These are phyloP conservation scores for Anhinga anhinga DNA, from an alignment of 2,113 vertebrate species.

Conservation along the genomic window DNA sequence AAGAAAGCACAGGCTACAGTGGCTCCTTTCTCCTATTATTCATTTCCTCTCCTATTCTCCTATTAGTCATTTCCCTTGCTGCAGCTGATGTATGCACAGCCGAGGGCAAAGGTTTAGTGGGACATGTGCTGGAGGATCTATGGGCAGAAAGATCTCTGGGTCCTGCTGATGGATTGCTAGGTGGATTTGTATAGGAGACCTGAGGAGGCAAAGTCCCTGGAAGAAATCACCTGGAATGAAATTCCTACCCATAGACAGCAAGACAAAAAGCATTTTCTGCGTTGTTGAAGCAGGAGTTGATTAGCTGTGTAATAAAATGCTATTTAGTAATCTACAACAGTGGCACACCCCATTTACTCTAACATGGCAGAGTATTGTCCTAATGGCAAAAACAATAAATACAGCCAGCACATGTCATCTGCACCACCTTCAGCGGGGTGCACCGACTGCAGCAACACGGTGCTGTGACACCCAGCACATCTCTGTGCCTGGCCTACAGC, in stretches of 20 bases:
- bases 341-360: background rate
- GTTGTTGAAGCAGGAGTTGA: background rate
- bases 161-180: background rate
- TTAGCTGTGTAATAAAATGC: background rate
- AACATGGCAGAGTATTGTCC: background rate
- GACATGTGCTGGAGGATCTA: background rate
- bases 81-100: background rate
- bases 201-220: background rate
- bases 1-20: background rate
- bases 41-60: too few species aligned
- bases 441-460: background rate
- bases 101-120: background rate
- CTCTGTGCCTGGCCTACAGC: background rate
- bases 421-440: background rate
- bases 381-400: background rate
- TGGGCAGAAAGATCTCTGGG: background rate
- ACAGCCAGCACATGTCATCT: background rate
- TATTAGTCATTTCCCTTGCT: background rate
- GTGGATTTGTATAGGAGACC: background rate
- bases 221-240: background rate
- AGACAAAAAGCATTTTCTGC: background rate
- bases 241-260: background rate
- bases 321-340: background rate
- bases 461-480: background rate
- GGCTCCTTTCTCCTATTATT: background rate